Percentiles rank a stretch among this genome's conserved stretches.
Conservation (phyloP, 1,140 invertebrate species). For the Cyclargus thomasi region DNA sequence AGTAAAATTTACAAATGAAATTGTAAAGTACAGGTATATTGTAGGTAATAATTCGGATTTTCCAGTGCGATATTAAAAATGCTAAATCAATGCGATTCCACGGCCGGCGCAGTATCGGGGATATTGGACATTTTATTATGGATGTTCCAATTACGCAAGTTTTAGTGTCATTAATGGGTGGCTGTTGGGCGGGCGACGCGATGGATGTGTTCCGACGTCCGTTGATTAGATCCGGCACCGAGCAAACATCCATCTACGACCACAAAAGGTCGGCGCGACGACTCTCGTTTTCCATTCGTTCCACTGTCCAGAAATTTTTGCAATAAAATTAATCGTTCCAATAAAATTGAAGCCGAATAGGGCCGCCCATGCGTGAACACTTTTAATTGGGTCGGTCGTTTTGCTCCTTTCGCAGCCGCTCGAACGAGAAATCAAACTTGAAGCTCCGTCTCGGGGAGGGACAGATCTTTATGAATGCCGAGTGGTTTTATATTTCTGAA, state of each 20-base stretch:
- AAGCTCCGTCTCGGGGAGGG: slow-evolving; percentile 28
- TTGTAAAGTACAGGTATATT: neutral
- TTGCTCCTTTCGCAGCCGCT: slow-evolving; percentile 51
- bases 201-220: slow-evolving; percentile 40
- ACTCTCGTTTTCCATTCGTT: slow-evolving; percentile 65
- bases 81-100: neutral
- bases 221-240: slow-evolving; percentile 59
- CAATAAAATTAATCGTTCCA: slow-evolving; percentile 74
- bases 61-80: slow-evolving; percentile 2
- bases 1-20: neutral
- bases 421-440: slow-evolving; percentile 58
- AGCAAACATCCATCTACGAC: slow-evolving; percentile 57
- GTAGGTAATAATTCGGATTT: neutral
- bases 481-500: slow-evolving; percentile 30
- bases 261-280: slow-evolving; percentile 54
- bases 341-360: slow-evolving; percentile 66
- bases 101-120: slow-evolving; percentile 18
- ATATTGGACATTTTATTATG: slow-evolving; percentile 20
- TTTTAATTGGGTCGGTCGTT: slow-evolving; percentile 65
- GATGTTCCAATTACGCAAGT: slow-evolving; percentile 44
- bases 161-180: slow-evolving; percentile 47
- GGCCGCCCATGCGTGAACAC: slow-evolving; percentile 60
- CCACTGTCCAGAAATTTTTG: slow-evolving; percentile 71
- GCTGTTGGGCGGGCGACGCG: slow-evolving; percentile 15
- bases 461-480: slow-evolving; percentile 27